Evolutionary conservation across 2,888 invertebrate species (phyloP).

Genomic region (Sturmia bella): DNA sequence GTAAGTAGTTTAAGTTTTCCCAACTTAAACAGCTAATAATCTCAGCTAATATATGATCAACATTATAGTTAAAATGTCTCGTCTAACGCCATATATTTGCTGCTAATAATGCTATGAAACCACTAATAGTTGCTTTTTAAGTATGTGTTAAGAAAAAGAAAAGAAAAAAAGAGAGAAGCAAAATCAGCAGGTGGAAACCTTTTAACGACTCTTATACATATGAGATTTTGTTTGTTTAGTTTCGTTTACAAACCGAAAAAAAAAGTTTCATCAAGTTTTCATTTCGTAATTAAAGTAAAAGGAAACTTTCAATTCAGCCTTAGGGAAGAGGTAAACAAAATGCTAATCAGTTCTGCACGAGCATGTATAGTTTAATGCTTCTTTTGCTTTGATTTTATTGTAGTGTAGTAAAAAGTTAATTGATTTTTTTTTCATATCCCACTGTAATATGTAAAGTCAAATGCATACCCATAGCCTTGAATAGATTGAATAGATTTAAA

Average conservation of each 20-base stretch:
- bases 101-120: slow-evolving; percentile 42
- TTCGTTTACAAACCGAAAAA: background rate
- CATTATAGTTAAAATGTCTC: slow-evolving; percentile 66
- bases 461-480: too few relatives aligned
- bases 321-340: background rate
- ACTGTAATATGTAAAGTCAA: too few relatives aligned
- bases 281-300: slow-evolving; percentile 29
- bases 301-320: slow-evolving; percentile 2
- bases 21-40: slow-evolving; percentile 63
- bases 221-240: slow-evolving; percentile 26
- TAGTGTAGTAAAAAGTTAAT: too few relatives aligned
- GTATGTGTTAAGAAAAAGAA: slow-evolving; percentile 45
- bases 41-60: slow-evolving; percentile 66
- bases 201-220: slow-evolving; percentile 39
- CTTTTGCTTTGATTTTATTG: background rate
- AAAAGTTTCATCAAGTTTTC: slow-evolving; percentile 25
- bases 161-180: slow-evolving; percentile 36
- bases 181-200: slow-evolving; percentile 57
- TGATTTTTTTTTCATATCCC: too few relatives aligned
- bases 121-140: slow-evolving; percentile 55
- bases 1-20: slow-evolving; percentile 32
- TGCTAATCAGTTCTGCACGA: slow-evolving; percentile 29
- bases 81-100: slow-evolving; percentile 44
- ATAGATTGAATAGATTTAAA: too few relatives aligned
- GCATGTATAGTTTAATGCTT: too few relatives aligned